Percentiles rank a stretch among this genome's conserved stretches.
Conservation (phyloP, 2,113 vertebrate species). For the Thamnophis sirtalis region DNA sequence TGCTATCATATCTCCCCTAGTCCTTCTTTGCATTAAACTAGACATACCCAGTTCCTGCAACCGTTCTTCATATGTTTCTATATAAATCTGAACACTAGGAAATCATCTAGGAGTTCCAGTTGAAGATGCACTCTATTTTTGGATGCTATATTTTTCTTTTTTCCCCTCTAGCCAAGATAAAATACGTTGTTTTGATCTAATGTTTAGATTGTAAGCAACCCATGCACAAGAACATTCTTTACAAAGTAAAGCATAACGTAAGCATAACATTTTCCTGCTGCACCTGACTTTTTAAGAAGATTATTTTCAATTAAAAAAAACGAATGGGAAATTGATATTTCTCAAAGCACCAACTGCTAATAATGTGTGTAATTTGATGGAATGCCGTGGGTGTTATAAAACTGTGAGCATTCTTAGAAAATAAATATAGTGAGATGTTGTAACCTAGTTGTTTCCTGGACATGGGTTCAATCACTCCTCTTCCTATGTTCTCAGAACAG, state of each 20-base stretch:
- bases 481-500: not conserved
- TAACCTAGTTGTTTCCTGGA: not conserved
- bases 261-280: not conserved
- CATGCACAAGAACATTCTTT: not conserved
- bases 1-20: too few relatives aligned
- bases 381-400: not conserved
- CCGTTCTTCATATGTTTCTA: too few relatives aligned
- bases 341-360: not conserved
- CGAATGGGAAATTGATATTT: not conserved
- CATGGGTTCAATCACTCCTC: not conserved
- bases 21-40: too few relatives aligned
- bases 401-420: not conserved
- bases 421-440: not conserved
- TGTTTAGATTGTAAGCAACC: not conserved
- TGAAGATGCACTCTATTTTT: not conserved
- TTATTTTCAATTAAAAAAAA: not conserved
- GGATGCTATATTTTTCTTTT: not conserved
- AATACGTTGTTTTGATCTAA: not conserved
- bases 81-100: not conserved
- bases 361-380: not conserved
- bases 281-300: not conserved
- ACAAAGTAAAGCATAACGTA: not conserved
- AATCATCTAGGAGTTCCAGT: not conserved
- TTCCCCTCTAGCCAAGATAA: not conserved
- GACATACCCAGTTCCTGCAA: too few relatives aligned